Percentiles rank a stretch among this genome's conserved stretches.
Conservation (phyloP, 2,888 invertebrate genomes). For the Microctonus aethiopoides region DNA sequence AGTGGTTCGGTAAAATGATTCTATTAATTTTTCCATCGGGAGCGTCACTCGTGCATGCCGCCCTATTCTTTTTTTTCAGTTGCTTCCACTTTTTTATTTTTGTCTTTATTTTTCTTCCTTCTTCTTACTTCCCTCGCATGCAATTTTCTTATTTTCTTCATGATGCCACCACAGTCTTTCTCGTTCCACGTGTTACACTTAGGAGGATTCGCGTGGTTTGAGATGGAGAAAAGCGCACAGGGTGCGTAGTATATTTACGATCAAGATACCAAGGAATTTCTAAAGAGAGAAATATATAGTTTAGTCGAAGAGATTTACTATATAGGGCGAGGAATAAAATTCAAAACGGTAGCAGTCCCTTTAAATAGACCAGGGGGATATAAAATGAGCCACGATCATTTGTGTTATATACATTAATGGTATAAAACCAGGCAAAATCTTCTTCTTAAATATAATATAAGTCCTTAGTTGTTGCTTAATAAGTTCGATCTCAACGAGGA, state of each 20-base stretch:
- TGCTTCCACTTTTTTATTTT: constrained; percentile 27
- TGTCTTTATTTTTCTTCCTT: constrained; percentile 19
- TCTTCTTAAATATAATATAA: no score
- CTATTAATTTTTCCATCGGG: constrained; percentile 66
- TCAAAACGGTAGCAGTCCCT: constrained; percentile 39
- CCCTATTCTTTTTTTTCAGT: constrained; percentile 43
- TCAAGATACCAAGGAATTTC: constrained; percentile 31
- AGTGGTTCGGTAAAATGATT: constrained; percentile 62
- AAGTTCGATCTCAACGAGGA: constrained; percentile 36
- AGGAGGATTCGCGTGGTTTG: constrained; percentile 43
- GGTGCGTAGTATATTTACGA: constrained; percentile 30
- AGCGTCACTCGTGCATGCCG: constrained; percentile 65
- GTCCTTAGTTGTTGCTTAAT: constrained; percentile 20
- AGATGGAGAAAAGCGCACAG: constrained; percentile 39
- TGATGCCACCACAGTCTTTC: constrained; percentile 21
- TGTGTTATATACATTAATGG: constrained; percentile 30
- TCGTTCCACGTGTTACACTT: constrained; percentile 22
- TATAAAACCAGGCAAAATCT: constrained; percentile 36
- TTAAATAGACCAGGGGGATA: constrained; percentile 36
- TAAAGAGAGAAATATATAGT: not conserved
- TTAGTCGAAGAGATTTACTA: constrained; percentile 4
- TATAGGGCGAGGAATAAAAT: constrained; percentile 42
- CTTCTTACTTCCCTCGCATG: not conserved
- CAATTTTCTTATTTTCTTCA: constrained; percentile 14
- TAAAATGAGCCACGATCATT: not conserved